Conservation (phyloP, 2,888 invertebrate species). For the Melitaea athalia region DNA sequence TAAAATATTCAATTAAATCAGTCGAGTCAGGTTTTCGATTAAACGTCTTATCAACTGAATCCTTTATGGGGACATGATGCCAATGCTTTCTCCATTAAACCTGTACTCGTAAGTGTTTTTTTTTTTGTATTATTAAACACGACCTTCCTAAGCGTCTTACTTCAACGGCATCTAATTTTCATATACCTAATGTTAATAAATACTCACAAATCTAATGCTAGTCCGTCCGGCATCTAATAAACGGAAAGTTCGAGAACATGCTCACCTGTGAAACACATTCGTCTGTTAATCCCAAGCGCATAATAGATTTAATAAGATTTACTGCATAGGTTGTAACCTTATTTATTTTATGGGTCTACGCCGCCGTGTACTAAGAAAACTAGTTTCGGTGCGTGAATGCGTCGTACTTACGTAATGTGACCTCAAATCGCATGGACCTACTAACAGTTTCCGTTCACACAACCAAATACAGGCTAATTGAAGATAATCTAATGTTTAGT, state of each 20-base stretch:
- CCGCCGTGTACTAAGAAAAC: slow-evolving; percentile 62
- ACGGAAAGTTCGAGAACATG: slow-evolving; percentile 23
- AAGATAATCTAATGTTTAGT: slow-evolving; percentile 44
- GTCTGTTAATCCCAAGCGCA: slow-evolving; percentile 28
- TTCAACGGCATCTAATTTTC: no score
- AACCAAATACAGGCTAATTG: slow-evolving; percentile 44
- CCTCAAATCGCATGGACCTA: slow-evolving; percentile 44
- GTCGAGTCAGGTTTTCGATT: no score
- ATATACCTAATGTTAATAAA: slow-evolving; percentile 6
- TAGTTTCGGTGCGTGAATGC: slow-evolving; percentile 55
- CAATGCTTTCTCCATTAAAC: no score
- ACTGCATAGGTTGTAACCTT: slow-evolving; percentile 65
- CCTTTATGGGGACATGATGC: no score
- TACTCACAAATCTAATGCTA: slow-evolving; percentile 25
- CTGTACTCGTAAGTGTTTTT: no score
- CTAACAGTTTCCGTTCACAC: slow-evolving; percentile 44
- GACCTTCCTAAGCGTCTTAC: no score
- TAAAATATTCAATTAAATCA: no score
- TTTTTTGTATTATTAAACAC: no score
- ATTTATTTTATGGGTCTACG: slow-evolving; percentile 75
- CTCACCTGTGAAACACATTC: slow-evolving; percentile 22
- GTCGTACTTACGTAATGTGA: slow-evolving; percentile 41
- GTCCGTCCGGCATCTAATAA: slow-evolving; percentile 33
- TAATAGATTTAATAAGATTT: slow-evolving; percentile 51
- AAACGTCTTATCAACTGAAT: no score